Percentiles rank a stretch among this genome's conserved stretches.
Conservation (phyloP, 2,797 vertebrate species). For the Manis pentadactyla region DNA sequence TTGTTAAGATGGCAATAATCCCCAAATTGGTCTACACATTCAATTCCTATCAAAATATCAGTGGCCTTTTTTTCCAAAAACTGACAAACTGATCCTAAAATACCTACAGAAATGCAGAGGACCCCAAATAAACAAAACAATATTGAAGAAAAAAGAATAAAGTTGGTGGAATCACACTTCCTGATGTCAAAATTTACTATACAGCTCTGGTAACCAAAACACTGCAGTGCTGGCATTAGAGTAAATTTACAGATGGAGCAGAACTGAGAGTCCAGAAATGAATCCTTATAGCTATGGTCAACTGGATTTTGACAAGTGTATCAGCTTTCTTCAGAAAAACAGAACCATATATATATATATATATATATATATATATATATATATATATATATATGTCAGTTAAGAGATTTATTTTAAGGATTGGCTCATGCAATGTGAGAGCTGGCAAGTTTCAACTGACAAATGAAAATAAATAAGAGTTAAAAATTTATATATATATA, state of each 20-base stretch:
- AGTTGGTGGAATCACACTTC: neutral
- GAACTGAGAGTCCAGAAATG: neutral
- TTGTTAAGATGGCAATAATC: neutral
- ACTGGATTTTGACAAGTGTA: neutral
- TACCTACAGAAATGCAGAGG: neutral
- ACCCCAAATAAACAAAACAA: neutral
- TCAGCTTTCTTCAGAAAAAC: neutral
- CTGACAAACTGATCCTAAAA: neutral
- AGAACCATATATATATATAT: neutral
- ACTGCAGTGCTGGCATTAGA: neutral
- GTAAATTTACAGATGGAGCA: neutral
- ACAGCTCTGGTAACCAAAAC: neutral
- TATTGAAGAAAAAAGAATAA: neutral
- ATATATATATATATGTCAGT: neutral
- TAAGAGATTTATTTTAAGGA: neutral
- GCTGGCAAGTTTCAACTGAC: neutral
- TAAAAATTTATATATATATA: neutral
- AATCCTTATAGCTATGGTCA: neutral
- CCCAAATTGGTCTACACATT: neutral
- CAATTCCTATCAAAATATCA: neutral
- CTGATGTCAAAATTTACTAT: neutral
- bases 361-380: too few relatives aligned
- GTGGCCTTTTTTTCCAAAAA: neutral
- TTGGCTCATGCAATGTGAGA: neutral
- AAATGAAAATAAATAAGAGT: conserved; percentile 24